phyloP scores from a whole-genome alignment of 2,113 vertebrate species.

The Colaptes auratus region DNA sequence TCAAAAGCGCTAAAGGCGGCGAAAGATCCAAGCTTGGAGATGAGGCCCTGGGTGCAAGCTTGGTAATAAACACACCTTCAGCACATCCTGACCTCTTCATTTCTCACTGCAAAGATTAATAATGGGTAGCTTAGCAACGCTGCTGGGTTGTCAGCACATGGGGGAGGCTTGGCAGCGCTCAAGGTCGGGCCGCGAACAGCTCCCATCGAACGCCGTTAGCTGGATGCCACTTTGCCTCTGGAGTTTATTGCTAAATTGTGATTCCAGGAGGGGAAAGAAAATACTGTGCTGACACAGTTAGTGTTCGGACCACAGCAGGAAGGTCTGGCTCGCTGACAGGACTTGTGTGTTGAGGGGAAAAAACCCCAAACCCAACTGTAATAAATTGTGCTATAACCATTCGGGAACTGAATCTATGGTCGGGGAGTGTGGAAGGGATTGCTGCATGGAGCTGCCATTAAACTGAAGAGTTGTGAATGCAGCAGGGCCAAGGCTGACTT shows the following conservation, averaged over 20 bases:
- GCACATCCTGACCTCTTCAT: slow-evolving; percentile 64
- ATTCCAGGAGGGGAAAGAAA: slow-evolving; percentile 20
- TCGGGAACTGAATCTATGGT: not conserved
- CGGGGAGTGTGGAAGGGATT: not conserved
- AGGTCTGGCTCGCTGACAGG: not conserved
- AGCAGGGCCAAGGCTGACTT: not conserved
- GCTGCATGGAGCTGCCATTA: not conserved
- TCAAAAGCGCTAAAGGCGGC: not conserved
- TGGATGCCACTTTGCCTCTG: slow-evolving; percentile 52
- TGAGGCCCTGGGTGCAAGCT: slow-evolving; percentile 35
- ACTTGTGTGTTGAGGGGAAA: not conserved
- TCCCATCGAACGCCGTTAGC: slow-evolving; percentile 64
- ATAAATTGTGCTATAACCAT: not conserved
- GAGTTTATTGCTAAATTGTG: slow-evolving; percentile 59
- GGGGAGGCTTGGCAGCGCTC: slow-evolving; percentile 68
- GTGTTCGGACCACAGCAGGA: slow-evolving; percentile 2
- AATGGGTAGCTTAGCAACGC: slow-evolving; percentile 78
- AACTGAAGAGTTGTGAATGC: not conserved
- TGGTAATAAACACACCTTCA: slow-evolving; percentile 61
- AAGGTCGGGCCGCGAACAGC: slow-evolving; percentile 67
- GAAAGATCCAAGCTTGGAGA: slow-evolving; percentile 43
- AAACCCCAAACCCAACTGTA: not conserved
- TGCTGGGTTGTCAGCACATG: slow-evolving; percentile 61
- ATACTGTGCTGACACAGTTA: not conserved
- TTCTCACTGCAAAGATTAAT: slow-evolving; percentile 74